These are phyloP conservation scores for Melanotaenia pygmaea DNA, from an alignment of 2,797 vertebrate species.

Conservation along the genomic window DNA sequence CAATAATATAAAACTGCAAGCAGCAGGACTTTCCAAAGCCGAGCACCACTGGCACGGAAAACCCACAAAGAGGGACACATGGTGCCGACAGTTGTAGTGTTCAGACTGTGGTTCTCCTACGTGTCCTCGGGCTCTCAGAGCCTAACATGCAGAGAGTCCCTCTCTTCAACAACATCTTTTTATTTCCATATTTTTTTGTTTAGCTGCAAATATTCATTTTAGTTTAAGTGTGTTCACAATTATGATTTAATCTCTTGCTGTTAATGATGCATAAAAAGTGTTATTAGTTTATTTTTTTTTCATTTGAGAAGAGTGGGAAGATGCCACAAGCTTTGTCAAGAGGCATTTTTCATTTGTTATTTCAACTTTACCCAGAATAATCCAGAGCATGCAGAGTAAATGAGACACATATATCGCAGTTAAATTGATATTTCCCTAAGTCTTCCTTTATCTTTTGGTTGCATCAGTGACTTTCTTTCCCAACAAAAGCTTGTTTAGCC, in stretches of 20 bases:
- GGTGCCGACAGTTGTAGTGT: conserved; percentile 27
- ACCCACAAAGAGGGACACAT: conserved; percentile 38
- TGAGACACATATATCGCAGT: conserved; percentile 18
- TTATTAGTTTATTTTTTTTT: conserved; percentile 58
- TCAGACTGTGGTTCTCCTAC: conserved; percentile 40
- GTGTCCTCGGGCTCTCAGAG: conserved; percentile 27
- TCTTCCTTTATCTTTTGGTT: conserved; percentile 8
- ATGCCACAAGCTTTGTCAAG: conserved; percentile 29
- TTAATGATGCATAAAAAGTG: conserved; percentile 47
- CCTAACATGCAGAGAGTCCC: not conserved
- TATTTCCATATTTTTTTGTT: not conserved
- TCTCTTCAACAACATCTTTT: not conserved
- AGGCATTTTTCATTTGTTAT: conserved; percentile 38
- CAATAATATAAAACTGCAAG: conserved; percentile 51
- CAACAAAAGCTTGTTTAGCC: conserved; percentile 28
- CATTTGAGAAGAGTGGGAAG: conserved; percentile 35
- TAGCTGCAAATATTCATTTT: conserved; percentile 19
- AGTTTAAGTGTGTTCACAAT: not conserved
- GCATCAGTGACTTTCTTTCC: conserved; percentile 17
- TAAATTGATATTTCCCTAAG: conserved; percentile 39
- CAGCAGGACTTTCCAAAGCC: conserved; percentile 50
- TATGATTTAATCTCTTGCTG: conserved; percentile 24
- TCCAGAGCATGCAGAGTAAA: conserved; percentile 3
- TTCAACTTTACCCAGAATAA: conserved; percentile 42
- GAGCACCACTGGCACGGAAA: conserved; percentile 34